These are phyloP conservation scores for Tenthredo mesomela DNA, from an alignment of 2,888 invertebrate species.

Conservation along the genomic window DNA sequence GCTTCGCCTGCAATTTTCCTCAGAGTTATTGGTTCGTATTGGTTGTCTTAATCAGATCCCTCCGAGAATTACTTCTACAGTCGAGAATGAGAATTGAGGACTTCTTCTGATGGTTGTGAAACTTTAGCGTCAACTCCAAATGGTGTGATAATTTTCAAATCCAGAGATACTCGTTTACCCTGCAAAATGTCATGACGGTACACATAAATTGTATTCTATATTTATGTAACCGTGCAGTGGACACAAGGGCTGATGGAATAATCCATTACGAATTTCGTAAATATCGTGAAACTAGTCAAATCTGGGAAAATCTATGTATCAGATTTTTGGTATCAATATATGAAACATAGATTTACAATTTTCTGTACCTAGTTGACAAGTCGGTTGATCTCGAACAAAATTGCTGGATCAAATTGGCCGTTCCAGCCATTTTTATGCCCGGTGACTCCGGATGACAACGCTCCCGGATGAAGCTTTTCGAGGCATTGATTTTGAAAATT, in stretches of 20 bases:
- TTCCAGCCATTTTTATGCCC: conserved; percentile 14
- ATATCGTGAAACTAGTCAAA: not conserved
- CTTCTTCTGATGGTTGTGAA: not conserved
- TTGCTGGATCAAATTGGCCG: conserved; percentile 60
- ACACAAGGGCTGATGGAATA: not conserved
- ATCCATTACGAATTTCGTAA: not conserved
- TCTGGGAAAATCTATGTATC: not conserved
- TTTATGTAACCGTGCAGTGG: not conserved
- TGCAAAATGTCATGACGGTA: not conserved
- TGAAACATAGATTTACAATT: conserved; percentile 72
- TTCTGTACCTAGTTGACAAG: conserved; percentile 67
- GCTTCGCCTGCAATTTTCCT: not conserved
- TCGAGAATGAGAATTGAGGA: not conserved
- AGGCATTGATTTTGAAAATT: conserved; percentile 17
- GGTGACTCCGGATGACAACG: not conserved
- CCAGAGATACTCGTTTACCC: not conserved
- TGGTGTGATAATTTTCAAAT: not conserved
- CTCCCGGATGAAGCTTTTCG: not conserved
- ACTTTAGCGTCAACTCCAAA: not conserved
- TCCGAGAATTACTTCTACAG: not conserved
- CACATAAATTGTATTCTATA: not conserved
- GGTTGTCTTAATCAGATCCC: conserved; percentile 21
- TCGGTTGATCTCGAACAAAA: conserved; percentile 70
- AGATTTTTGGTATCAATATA: conserved; percentile 61
- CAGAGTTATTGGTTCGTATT: conserved; percentile 12